A percentile compares a stretch with the other conserved stretches of the same genome.
Conservation (phyloP, 2,113 vertebrate genomes). For the Hiodon alosoides region DNA sequence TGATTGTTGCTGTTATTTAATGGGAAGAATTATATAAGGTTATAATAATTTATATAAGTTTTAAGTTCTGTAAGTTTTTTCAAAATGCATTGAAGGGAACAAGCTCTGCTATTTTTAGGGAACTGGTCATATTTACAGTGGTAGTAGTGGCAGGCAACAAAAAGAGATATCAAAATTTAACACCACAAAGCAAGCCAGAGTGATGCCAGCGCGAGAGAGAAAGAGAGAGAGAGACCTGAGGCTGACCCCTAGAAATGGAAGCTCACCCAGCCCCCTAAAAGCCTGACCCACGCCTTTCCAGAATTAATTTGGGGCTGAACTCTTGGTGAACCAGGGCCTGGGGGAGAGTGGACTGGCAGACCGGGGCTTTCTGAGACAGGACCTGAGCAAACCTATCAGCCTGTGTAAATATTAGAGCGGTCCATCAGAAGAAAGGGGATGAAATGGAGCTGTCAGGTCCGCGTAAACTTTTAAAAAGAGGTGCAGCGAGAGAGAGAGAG, state of each 20-base stretch:
- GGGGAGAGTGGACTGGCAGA: constrained; percentile 44
- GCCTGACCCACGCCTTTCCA: constrained; percentile 56
- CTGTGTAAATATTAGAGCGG: constrained; percentile 81
- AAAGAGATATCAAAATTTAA: not conserved
- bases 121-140: too few species aligned
- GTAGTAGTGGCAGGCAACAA: too few species aligned
- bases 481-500: constrained; percentile 34
- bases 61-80: too few species aligned
- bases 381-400: constrained; percentile 63
- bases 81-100: too few species aligned
- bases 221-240: constrained; percentile 53
- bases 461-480: constrained; percentile 56
- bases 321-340: constrained; percentile 73
- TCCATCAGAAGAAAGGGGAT: constrained; percentile 61
- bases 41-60: too few species aligned
- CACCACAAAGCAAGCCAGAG: constrained; percentile 34
- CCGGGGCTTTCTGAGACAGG: constrained; percentile 33
- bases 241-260: constrained; percentile 64
- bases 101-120: too few species aligned
- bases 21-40: too few species aligned
- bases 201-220: not conserved
- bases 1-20: too few species aligned
- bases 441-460: constrained; percentile 71
- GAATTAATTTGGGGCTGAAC: constrained; percentile 77
- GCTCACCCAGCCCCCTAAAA: constrained; percentile 55